Evolutionary conservation across 2,888 invertebrate species (phyloP).

Genomic region (Dastarcus helophoroides): DNA sequence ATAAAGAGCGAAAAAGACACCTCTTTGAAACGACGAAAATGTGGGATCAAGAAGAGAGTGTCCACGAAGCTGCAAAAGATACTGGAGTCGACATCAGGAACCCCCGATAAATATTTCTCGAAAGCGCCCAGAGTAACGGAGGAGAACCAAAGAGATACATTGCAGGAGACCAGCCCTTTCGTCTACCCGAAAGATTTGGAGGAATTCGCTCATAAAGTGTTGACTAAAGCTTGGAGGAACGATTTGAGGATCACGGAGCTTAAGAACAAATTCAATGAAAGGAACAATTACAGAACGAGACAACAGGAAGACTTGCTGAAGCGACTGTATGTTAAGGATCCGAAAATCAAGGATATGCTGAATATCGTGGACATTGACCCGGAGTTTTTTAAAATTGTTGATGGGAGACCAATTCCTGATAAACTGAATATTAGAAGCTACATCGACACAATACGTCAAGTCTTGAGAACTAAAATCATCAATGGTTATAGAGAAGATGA

Average conservation of each 20-base stretch:
- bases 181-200: constrained; percentile 34
- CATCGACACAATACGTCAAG: constrained; percentile 35
- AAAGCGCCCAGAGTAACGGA: constrained; percentile 21
- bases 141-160: constrained; percentile 26
- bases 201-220: constrained; percentile 35
- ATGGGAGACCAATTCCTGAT: constrained; percentile 47
- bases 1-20: constrained; percentile 7
- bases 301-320: constrained; percentile 42
- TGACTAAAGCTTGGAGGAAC: constrained; percentile 32
- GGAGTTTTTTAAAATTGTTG: constrained; percentile 50
- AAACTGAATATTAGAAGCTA: constrained; percentile 49
- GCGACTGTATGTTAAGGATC: constrained; percentile 45
- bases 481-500: constrained; percentile 34
- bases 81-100: constrained; percentile 13
- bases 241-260: constrained; percentile 26
- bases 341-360: constrained; percentile 38
- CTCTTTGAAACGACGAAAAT: constrained; percentile 8
- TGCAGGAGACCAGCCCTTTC: constrained; percentile 36
- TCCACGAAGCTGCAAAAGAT: constrained; percentile 9
- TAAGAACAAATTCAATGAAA: constrained; percentile 25
- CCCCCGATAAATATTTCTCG: constrained; percentile 26
- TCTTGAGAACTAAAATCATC: constrained; percentile 36
- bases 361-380: constrained; percentile 55
- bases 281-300: constrained; percentile 28
- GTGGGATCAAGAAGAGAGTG: constrained; percentile 7